Conservation (phyloP, 2,113 vertebrate species). For the Galemys pyrenaicus region DNA sequence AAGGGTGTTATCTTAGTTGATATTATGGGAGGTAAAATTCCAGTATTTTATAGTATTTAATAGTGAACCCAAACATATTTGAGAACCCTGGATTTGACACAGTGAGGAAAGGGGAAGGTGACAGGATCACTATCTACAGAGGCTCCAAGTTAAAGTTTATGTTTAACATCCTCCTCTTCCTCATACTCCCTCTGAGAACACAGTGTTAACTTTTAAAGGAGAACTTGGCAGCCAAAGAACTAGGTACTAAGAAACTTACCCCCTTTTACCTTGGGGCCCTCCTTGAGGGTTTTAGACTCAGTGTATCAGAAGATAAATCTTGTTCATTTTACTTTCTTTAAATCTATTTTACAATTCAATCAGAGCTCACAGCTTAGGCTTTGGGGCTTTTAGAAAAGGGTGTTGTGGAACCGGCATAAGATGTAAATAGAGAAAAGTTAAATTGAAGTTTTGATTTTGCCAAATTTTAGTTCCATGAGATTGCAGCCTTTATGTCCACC, state of each 20-base stretch:
- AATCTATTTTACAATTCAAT: background rate
- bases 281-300: background rate
- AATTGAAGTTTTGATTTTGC: background rate
- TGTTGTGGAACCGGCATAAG: background rate
- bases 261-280: background rate
- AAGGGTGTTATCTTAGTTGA: background rate
- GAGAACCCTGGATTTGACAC: background rate
- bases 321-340: background rate
- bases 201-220: background rate
- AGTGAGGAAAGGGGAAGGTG: background rate
- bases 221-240: background rate
- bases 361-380: background rate
- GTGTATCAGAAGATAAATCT: background rate
- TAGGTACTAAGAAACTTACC: background rate
- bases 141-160: background rate
- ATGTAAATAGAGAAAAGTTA: background rate
- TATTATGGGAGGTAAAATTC: conserved; percentile 29
- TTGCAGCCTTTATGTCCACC: background rate
- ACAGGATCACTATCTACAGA: background rate
- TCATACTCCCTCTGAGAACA: background rate
- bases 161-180: background rate
- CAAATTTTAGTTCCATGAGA: background rate
- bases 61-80: background rate
- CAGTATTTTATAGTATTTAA: background rate
- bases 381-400: background rate